These are phyloP conservation scores for Oligia strigilis DNA, from an alignment of 2,888 invertebrate genomes.

Conservation along the genomic window DNA sequence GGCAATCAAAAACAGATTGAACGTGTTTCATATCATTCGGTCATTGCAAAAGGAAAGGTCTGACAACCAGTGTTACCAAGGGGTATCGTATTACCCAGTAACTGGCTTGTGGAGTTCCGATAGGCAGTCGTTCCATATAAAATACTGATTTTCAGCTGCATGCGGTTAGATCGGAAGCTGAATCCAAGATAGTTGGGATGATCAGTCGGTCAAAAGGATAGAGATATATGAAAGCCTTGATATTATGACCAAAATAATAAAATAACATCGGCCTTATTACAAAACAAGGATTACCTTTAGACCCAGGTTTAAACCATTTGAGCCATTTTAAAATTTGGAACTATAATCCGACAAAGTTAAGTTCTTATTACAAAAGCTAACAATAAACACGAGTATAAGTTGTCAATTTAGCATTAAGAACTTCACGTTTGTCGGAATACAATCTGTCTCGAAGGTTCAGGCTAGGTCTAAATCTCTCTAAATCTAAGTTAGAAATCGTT, in stretches of 20 bases:
- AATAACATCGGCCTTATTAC: not conserved
- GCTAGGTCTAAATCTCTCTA: too few species aligned
- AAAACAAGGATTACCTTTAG: too few species aligned
- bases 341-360: too few species aligned
- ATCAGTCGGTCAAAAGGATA: not conserved
- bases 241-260: not conserved
- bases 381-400: too few species aligned
- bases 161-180: not conserved
- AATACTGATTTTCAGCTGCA: not conserved
- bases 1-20: slow-evolving; percentile 4
- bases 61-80: not conserved
- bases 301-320: too few species aligned
- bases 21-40: not conserved
- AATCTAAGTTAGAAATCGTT: too few species aligned
- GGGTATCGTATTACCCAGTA: not conserved
- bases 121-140: not conserved
- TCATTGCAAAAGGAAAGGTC: too few species aligned
- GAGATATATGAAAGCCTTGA: not conserved
- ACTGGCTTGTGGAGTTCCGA: not conserved
- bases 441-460: too few species aligned
- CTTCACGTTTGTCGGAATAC: too few species aligned
- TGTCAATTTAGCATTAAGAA: too few species aligned
- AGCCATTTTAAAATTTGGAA: too few species aligned
- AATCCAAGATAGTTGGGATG: not conserved
- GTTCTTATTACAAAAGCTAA: too few species aligned